Evolutionary conservation across 2,888 invertebrate species (phyloP), one percentile per base, ranked within the genome.

Genomic region (Caenorhabditis doughertyi): DNA sequence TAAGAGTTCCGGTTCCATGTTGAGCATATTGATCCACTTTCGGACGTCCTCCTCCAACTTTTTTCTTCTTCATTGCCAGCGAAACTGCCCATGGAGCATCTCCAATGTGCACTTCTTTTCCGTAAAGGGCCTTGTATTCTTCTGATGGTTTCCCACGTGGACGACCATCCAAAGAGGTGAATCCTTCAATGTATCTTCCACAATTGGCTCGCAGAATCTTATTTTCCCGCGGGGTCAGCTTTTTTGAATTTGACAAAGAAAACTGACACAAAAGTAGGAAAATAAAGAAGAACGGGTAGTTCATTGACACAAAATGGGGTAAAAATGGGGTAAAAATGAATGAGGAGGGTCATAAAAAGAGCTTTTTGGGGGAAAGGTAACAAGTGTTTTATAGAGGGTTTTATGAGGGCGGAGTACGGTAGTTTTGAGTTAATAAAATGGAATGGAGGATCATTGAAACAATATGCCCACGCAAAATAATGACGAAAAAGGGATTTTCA

Each of bases 51-150:
- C 25, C 58, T 16, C 18, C n/a, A n/a, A 32, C 13, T 11, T 13
- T 65, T 39, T 23, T 39, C 53, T 72, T 60, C 65, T 71, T 76
- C 51, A 67, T 58, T 0, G 68, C 62, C 18, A 83, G 13, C 7
- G 83, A 70, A 8, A 72, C 79, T 16, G 53, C 74, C 83, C 83
- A 83, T 32, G 83, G 83, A 0, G 83, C 83, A 5, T 53, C 55
- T n/a, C 73, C 62, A 9, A 56, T 44, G 8, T 23, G 7, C n/a
- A 68, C 73, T 21, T 76, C 44, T 23, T 70, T 25, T 1, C 82
- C 82, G 32, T 82, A 82, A 0, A 82, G 51, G 9, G 55, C 70
- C 44, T 82, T 82, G 55, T 39, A 82, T 23, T 82, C 70, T 56
- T 68, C 74, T 0, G 29, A 9, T 9, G 29, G 7, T 29, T 42